Conservation (phyloP, 2,797 vertebrate genomes). For the Avahi laniger region DNA sequence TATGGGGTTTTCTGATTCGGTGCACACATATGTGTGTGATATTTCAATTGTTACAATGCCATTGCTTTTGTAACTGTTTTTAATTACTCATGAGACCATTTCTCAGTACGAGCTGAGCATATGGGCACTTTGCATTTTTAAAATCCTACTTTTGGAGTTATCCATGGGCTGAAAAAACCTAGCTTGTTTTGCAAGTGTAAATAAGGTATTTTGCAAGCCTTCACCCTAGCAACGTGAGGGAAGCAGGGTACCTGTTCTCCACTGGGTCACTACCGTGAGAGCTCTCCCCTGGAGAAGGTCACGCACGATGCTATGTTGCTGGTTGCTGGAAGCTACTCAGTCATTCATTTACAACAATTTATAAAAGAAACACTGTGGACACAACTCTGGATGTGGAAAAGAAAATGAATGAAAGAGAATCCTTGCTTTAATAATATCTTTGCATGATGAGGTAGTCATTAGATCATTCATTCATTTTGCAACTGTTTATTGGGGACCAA, state of each 20-base stretch:
- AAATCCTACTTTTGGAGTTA: slow-evolving; percentile 63
- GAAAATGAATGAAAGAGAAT: neutral
- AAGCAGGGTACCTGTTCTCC: neutral
- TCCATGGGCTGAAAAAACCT: neutral
- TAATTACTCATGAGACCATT: slow-evolving; percentile 74
- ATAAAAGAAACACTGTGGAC: neutral
- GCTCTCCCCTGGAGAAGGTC: neutral
- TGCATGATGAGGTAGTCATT: neutral
- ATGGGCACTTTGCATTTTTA: slow-evolving; percentile 69
- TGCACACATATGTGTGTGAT: slow-evolving; percentile 59
- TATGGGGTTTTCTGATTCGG: slow-evolving; percentile 47
- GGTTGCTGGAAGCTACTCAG: neutral
- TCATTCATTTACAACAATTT: neutral
- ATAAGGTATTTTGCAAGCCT: slow-evolving; percentile 14
- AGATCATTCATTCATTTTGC: neutral
- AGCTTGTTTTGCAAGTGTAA: slow-evolving; percentile 2
- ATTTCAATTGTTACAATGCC: slow-evolving; percentile 66
- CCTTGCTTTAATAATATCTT: neutral
- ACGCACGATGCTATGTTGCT: neutral
- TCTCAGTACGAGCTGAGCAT: slow-evolving; percentile 60
- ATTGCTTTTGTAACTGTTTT: slow-evolving; percentile 68
- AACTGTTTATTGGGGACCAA: neutral
- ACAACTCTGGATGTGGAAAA: neutral
- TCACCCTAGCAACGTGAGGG: neutral
- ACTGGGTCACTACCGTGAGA: neutral